Base-by-base conservation (phyloP, 2,113 vertebrate genomes). In the Hippocampus barbouri region DNA sequence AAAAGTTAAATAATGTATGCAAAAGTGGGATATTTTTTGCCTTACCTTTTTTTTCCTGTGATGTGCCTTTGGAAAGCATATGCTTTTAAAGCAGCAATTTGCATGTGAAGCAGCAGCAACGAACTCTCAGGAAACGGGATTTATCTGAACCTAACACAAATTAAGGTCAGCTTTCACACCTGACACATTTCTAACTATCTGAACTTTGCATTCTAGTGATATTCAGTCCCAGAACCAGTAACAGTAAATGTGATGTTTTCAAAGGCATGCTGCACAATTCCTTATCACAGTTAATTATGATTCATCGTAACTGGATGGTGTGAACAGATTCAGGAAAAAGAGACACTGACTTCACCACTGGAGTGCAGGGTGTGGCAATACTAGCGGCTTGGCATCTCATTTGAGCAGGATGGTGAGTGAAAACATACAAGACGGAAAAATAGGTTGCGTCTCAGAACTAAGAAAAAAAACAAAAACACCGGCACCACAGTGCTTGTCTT, bases 11-110 rank as follows among this genome's bases (percentile, higher is more conserved):
- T 7, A 18, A 8, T 8, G 30, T 21, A 38, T 8, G 8, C 2
- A 62, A 38, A 20, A 2, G 2, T 23, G 5, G n/a, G 5, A 4
- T 27, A 49, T 57, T 61, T 8, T 1, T 9, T 18, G 23, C 9
- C 77, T 77, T 71, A 85, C 86, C 45, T 14, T 43, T 65, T 72
- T 73, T 79, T 5, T 4, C 5, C 16, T 20, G 11, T 2, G 4
- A 21, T 7, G 40, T 53, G 15, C 2, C 40, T 21, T 53, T 49
- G 54, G 43, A 6, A 45, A 66, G 59, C 25, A 34, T 64, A 21
- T 45, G 30, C 45, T 34, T 70, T 9, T 8, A 1, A 71, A 25
- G 11, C 1, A n/a, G 27, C 54, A 27, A n/a, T 30, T 11, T 4
- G 20, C 8, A 8, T 53, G 7, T 30, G 41, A 15, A 9, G 53